Evolutionary conservation across 2,113 vertebrate species (phyloP).

Genomic region (Miniopterus natalensis): DNA sequence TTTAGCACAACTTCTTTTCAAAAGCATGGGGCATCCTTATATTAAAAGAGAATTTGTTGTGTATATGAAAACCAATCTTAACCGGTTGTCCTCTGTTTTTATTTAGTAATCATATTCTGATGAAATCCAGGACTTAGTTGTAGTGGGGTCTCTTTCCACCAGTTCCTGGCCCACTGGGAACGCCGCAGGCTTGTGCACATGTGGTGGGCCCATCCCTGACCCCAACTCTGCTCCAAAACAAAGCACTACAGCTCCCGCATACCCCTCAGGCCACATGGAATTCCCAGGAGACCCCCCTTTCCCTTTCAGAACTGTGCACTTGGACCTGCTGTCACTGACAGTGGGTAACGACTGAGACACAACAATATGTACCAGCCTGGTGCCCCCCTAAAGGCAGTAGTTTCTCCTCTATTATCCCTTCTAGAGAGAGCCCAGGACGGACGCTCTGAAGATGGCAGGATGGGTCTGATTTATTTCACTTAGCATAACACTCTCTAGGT

Average conservation of each 20-base stretch:
- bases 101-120: background rate
- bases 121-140: background rate
- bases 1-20: background rate
- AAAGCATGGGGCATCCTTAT: background rate
- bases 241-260: background rate
- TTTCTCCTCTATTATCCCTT: background rate
- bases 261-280: no score
- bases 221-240: background rate
- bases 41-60: background rate
- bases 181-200: rapidly evolving
- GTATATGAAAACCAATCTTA: background rate
- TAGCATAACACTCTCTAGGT: background rate
- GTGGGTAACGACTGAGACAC: background rate
- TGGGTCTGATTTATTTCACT: background rate
- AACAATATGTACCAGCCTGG: background rate
- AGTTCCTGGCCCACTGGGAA: background rate
- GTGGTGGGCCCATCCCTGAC: rapidly evolving
- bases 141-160: background rate
- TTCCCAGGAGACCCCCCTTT: rapidly evolving
- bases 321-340: background rate
- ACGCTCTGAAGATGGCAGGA: background rate
- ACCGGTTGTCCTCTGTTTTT: background rate
- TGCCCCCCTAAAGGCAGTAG: background rate
- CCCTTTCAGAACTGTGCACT: background rate
- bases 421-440: background rate